Conservation (phyloP, 2,113 vertebrate genomes). For the Nesospiza acunhae region DNA sequence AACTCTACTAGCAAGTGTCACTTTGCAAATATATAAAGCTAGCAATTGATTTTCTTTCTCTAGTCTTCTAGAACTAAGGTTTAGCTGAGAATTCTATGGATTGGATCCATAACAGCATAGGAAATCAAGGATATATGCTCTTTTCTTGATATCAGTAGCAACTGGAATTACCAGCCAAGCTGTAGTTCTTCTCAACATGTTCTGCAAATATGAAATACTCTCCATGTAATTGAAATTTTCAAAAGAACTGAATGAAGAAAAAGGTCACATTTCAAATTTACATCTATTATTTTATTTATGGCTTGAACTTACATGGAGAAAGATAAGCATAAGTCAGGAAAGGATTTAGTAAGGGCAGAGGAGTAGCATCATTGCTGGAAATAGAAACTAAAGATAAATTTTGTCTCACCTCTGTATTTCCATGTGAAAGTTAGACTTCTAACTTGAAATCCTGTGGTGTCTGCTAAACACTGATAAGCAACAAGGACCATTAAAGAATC, state of each 20-base stretch:
- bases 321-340: background rate
- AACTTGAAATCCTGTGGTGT: background rate
- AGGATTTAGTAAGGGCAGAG: background rate
- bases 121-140: background rate
- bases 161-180: background rate
- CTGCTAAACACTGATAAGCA: background rate
- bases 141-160: background rate
- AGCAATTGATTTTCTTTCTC: background rate
- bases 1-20: background rate
- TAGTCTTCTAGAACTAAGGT: background rate
- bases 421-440: background rate
- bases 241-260: background rate
- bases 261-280: background rate
- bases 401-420: background rate
- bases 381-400: background rate
- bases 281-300: background rate
- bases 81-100: background rate
- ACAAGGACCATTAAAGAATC: background rate
- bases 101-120: background rate
- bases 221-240: background rate
- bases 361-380: background rate
- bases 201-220: background rate
- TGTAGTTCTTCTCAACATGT: background rate
- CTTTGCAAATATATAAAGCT: background rate
- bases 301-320: background rate